These are phyloP conservation scores for Drosophila pandora DNA, from an alignment of 1,140 invertebrate genomes.

Conservation along the genomic window DNA sequence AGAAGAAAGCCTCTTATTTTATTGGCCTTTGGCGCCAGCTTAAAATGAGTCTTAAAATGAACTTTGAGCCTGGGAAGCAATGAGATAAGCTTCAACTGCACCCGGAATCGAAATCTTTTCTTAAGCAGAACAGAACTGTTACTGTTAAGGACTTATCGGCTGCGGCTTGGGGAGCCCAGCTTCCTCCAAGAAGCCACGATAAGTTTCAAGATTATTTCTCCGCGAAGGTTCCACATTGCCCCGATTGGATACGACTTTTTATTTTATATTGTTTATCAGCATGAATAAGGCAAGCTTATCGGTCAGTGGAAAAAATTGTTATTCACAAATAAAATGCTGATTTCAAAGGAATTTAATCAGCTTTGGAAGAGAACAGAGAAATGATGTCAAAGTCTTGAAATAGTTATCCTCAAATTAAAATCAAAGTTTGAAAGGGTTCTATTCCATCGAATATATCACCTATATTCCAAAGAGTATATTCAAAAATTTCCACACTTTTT, in stretches of 20 bases:
- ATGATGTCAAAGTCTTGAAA: no score
- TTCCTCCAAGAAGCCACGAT: constrained; percentile 58
- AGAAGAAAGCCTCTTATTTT: constrained; percentile 50
- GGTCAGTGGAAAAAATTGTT: constrained; percentile 2
- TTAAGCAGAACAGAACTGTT: constrained; percentile 7
- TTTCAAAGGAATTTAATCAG: constrained; percentile 15
- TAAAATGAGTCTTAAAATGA: not conserved
- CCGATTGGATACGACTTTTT: constrained; percentile 32
- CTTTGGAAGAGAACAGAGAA: not conserved
- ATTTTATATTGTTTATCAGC: constrained; percentile 30
- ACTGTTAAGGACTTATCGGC: constrained; percentile 26
- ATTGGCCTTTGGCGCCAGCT: constrained; percentile 54
- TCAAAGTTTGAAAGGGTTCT: not conserved
- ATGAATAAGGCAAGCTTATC: constrained; percentile 65
- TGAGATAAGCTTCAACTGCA: constrained; percentile 44
- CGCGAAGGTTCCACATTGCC: constrained; percentile 37
- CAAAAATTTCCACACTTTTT: not conserved
- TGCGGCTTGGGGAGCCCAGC: constrained; percentile 31
- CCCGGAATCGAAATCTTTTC: constrained; percentile 32
- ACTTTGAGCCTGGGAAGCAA: constrained; percentile 37
- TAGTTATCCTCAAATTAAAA: no score
- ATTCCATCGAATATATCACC: not conserved
- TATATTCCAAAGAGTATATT: not conserved
- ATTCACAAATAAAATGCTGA: not conserved
- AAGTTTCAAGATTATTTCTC: constrained; percentile 47